Conservation (phyloP, 1,140 invertebrate genomes). For the Agrypnia vestita region DNA sequence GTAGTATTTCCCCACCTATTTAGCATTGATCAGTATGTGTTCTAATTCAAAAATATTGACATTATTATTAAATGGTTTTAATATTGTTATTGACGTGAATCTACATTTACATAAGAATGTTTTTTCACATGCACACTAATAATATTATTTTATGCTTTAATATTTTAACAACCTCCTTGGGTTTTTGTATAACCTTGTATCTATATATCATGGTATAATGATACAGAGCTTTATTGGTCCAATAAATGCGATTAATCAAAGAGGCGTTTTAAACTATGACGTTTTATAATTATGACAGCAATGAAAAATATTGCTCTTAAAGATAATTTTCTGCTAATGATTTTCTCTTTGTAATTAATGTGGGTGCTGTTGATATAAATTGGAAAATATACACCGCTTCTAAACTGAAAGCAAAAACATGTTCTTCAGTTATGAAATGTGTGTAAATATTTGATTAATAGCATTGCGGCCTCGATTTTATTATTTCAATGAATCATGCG, state of each 20-base stretch:
- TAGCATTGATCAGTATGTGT: no score
- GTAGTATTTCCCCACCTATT: no score
- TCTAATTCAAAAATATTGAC: no score
- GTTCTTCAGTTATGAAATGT: slow-evolving; percentile 33
- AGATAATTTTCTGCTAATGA: slow-evolving; percentile 30
- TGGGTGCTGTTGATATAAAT: no score
- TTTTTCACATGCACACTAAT: no score
- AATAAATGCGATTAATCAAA: slow-evolving; percentile 43
- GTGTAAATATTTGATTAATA: slow-evolving; percentile 41
- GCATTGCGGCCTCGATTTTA: not conserved
- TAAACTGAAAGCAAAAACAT: slow-evolving; percentile 25
- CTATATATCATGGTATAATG: slow-evolving; percentile 35
- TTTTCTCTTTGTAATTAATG: no score
- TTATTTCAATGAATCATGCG: slow-evolving; percentile 33
- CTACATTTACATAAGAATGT: no score
- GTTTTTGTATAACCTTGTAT: not conserved
- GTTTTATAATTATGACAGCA: slow-evolving; percentile 44
- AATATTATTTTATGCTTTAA: no score
- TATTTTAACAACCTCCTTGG: no score
- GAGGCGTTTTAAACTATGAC: slow-evolving; percentile 32
- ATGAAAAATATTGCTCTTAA: slow-evolving; percentile 39
- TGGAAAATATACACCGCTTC: not conserved
- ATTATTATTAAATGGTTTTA: no score
- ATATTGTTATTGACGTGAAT: no score
- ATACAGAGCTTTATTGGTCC: slow-evolving; percentile 37